Percentiles rank a stretch among this genome's conserved stretches.
These are phyloP conservation scores for Xenopus borealis DNA, from an alignment of 2,113 vertebrate species.

Conservation along the genomic window DNA sequence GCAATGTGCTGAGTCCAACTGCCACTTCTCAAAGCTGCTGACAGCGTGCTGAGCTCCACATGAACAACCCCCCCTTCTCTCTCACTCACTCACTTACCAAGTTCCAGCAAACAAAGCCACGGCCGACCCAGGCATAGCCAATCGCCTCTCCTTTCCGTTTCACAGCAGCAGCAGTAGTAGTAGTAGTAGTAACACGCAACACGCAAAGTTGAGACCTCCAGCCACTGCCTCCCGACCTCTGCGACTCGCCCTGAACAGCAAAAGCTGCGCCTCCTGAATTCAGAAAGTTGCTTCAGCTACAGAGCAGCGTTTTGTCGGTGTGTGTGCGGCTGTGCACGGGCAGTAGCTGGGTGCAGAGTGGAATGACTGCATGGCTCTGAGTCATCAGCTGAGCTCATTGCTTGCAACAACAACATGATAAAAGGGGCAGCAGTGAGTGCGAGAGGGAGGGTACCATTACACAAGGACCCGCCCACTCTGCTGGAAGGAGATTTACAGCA, in stretches of 20 bases:
- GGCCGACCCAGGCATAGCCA: slow-evolving; percentile 19
- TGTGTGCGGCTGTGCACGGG: neutral
- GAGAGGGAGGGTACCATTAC: slow-evolving; percentile 59
- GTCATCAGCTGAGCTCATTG: slow-evolving; percentile 69
- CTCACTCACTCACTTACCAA: slow-evolving; percentile 21
- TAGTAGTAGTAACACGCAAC: too few species aligned
- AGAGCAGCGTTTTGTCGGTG: neutral
- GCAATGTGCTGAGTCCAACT: too few species aligned
- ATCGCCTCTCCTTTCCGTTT: neutral
- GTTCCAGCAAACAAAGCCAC: slow-evolving; percentile 29
- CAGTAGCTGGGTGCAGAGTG: slow-evolving; percentile 56
- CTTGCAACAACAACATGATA: slow-evolving; percentile 45
- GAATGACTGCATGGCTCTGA: slow-evolving; percentile 69
- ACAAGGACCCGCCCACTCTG: slow-evolving; percentile 50
- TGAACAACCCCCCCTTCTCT: neutral
- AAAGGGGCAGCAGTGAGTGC: slow-evolving; percentile 33
- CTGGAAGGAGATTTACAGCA: neutral
- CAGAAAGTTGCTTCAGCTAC: slow-evolving; percentile 5
- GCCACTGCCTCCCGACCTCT: neutral
- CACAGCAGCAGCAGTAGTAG: neutral
- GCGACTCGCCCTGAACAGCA: neutral
- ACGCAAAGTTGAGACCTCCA: too few species aligned
- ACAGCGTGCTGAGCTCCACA: neutral
- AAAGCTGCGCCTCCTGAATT: neutral
- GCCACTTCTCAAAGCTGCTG: neutral